Evolutionary conservation across 2,888 invertebrate genomes (phyloP).

Genomic region (Drosophila lutescens): DNA sequence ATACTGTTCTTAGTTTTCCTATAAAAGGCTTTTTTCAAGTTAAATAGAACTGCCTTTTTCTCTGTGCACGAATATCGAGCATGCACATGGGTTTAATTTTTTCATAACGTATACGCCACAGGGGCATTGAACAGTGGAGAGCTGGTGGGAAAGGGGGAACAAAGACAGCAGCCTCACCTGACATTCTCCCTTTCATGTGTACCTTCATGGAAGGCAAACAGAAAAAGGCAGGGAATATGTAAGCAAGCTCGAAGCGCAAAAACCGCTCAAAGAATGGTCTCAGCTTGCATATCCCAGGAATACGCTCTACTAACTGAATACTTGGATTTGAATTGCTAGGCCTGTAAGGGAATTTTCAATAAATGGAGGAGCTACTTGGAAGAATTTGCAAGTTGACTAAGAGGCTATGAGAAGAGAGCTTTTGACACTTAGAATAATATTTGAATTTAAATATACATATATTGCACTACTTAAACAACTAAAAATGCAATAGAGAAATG

Average conservation of each 20-base stretch:
- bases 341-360: constrained; percentile 7
- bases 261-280: constrained; percentile 5
- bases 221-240: constrained; percentile 33
- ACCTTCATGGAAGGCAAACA: constrained; percentile 53
- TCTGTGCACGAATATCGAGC: constrained; percentile 8
- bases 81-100: constrained; percentile 47
- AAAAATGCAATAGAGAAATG: neutral
- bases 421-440: neutral
- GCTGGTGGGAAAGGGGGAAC: constrained; percentile 18
- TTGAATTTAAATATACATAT: too few relatives aligned
- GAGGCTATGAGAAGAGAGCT: neutral
- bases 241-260: constrained; percentile 28
- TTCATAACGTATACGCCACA: constrained; percentile 44
- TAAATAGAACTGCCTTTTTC: neutral
- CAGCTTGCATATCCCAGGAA: constrained; percentile 8
- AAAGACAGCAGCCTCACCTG: constrained; percentile 52
- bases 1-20: too few relatives aligned
- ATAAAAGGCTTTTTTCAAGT: too few relatives aligned
- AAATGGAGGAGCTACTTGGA: neutral
- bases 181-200: constrained; percentile 15
- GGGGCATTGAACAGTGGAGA: constrained; percentile 46
- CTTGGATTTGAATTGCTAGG: neutral
- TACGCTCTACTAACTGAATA: constrained; percentile 16
- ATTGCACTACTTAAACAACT: neutral
- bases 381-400: neutral